phyloP scores from a whole-genome alignment of 2,113 vertebrate genomes.

The Murina feae region DNA sequence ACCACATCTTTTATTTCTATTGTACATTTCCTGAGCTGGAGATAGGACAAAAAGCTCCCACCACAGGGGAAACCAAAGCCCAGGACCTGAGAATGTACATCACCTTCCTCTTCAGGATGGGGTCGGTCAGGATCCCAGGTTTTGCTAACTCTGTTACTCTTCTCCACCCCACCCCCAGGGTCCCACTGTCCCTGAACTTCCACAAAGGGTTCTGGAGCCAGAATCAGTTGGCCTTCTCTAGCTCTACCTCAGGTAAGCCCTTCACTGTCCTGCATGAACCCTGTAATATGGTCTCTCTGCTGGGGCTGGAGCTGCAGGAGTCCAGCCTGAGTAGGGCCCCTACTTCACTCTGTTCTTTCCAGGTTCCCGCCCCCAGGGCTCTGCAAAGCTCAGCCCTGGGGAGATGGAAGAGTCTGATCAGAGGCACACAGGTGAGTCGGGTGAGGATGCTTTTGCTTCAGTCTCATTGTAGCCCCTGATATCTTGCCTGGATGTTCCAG shows the following conservation, averaged over 20 bases:
- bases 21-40: neutral
- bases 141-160: constrained; percentile 35
- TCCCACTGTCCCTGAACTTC: constrained; percentile 14
- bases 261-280: neutral
- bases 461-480: neutral
- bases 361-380: constrained; percentile 21
- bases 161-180: neutral
- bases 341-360: neutral
- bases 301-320: neutral
- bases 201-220: constrained; percentile 51
- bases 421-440: constrained; percentile 19
- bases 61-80: neutral
- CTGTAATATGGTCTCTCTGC: neutral
- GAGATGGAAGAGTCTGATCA: constrained; percentile 33
- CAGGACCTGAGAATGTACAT: neutral
- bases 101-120: neutral
- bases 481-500: neutral
- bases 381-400: neutral
- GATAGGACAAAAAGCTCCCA: neutral
- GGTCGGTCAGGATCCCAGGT: neutral
- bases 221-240: constrained; percentile 36
- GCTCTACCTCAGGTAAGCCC: constrained; percentile 45
- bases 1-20: neutral
- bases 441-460: neutral
- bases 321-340: neutral